A percentile compares a stretch with the other conserved stretches of the same genome.
These are phyloP conservation scores for Brachionus angularis DNA, from an alignment of 1,140 invertebrate genomes.

Conservation along the genomic window DNA sequence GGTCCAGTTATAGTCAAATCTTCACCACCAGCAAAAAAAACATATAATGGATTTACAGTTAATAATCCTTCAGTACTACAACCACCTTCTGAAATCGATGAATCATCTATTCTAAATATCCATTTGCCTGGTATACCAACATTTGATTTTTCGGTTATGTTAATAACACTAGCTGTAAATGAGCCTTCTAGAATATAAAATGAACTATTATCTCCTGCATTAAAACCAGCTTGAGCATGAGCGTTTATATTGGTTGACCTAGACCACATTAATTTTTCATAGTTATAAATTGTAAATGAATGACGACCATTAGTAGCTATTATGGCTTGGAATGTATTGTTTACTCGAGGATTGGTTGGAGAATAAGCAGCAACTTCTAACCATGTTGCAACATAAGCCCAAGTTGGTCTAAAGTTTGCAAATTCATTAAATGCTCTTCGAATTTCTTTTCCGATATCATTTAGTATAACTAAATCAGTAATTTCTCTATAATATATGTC, in stretches of 20 bases:
- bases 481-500: background rate
- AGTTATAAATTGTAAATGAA: constrained; percentile 24
- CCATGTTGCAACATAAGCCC: constrained; percentile 35
- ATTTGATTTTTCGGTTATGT: background rate
- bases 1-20: background rate
- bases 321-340: constrained; percentile 19
- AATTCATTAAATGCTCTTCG: background rate
- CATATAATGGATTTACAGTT: background rate
- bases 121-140: background rate
- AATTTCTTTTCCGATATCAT: background rate
- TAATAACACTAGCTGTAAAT: background rate
- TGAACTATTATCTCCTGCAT: background rate
- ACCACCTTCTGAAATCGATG: background rate
- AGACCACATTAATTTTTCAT: background rate
- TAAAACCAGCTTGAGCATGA: constrained; percentile 14
- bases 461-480: background rate
- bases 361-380: background rate
- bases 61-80: background rate
- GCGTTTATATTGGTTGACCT: background rate
- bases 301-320: background rate
- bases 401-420: background rate
- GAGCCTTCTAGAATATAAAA: background rate
- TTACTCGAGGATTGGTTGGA: background rate
- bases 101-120: background rate
- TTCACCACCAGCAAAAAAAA: constrained; percentile 7